Percentiles rank a stretch among this genome's conserved stretches.
Conservation (phyloP, 2,797 vertebrate genomes). For the Acestrorhynchus altus region DNA sequence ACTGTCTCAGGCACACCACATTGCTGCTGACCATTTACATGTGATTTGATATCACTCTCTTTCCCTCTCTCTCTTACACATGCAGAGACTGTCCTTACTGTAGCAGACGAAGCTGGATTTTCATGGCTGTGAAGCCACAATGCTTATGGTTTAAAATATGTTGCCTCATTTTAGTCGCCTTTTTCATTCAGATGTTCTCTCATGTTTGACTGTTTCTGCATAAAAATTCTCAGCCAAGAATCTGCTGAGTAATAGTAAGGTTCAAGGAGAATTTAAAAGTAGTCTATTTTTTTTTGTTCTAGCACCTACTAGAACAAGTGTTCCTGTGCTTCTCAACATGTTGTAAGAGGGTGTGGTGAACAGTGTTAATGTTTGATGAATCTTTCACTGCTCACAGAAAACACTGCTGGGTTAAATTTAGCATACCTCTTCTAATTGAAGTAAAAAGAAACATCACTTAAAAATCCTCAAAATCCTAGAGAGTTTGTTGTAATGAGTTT, state of each 20-base stretch:
- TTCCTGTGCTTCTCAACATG: background rate
- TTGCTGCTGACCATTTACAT: slow-evolving; percentile 63
- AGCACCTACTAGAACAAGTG: too few relatives aligned
- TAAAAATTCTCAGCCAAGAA: background rate
- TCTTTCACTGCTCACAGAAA: background rate
- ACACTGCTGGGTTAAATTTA: background rate
- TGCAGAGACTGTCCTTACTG: slow-evolving; percentile 5
- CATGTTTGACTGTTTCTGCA: background rate
- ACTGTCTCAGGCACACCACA: slow-evolving; percentile 68
- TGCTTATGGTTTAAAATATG: background rate
- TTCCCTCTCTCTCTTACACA: slow-evolving; percentile 17
- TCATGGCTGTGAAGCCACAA: background rate
- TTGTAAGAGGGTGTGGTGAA: background rate
- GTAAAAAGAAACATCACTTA: background rate
- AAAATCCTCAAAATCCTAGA: too few relatives aligned
- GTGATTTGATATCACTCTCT: slow-evolving; percentile 49
- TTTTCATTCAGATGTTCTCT: background rate
- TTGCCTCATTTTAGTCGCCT: background rate
- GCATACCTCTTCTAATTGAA: background rate
- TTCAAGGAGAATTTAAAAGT: too few relatives aligned
- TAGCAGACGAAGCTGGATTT: slow-evolving; percentile 11
- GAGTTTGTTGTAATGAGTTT: too few relatives aligned
- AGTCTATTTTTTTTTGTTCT: too few relatives aligned
- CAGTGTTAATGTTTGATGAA: background rate
- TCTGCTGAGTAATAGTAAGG: background rate